These are phyloP conservation scores for Notolepis coatsorum DNA, from an alignment of 2,797 vertebrate species.

Conservation along the genomic window DNA sequence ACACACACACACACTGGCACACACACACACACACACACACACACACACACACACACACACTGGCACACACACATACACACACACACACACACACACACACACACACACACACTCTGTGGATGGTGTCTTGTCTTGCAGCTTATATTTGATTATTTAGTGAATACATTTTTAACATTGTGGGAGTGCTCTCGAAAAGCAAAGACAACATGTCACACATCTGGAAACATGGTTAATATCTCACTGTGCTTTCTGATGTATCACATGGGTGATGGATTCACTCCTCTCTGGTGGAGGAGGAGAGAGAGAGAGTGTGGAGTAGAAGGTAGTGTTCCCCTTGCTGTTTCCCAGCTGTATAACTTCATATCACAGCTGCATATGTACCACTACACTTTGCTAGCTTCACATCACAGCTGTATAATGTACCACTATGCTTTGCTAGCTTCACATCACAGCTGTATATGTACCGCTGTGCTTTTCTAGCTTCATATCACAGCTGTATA, in stretches of 20 bases:
- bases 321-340: too few species aligned
- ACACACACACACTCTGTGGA: neutral
- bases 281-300: conserved; percentile 8
- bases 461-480: too few species aligned
- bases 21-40: neutral
- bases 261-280: neutral
- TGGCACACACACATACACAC: neutral
- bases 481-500: too few species aligned
- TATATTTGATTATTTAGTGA: neutral
- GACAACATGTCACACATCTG: conserved; percentile 3
- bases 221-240: neutral
- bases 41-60: neutral
- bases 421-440: too few species aligned
- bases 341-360: too few species aligned
- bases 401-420: too few species aligned
- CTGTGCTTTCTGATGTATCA: neutral
- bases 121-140: neutral
- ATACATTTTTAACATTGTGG: neutral
- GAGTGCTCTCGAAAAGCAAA: conserved; percentile 1
- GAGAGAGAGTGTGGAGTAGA: too few species aligned
- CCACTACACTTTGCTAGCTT: too few species aligned
- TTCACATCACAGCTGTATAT: too few species aligned
- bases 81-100: neutral
- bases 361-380: too few species aligned
- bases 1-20: neutral